Base-by-base conservation (phyloP, 1,140 invertebrate genomes). In the Temnothorax nylanderi region DNA sequence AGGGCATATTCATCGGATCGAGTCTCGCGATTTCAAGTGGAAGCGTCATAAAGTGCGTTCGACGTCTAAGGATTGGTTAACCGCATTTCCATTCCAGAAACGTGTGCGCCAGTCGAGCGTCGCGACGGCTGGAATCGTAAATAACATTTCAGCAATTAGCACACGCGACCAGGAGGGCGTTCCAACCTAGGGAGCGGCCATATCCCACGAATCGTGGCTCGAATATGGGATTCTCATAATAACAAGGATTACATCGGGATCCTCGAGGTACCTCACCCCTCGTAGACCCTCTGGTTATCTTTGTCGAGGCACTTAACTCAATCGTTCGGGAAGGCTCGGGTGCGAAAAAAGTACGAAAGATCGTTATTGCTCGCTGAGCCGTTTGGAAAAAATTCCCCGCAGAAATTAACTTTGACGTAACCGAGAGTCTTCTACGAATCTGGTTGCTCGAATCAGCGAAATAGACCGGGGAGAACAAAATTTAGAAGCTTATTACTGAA, bases 71-170 rank as follows among this genome's bases (percentile, higher is more conserved):
- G 75, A 51, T 87, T 71, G 86, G 90, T 89, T 86, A 84, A 89
- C 91, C 92, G 69, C 92, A 89, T 91, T 88, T 49, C 78, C 89
- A 92, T 92, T 92, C 85, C 5, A 37, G 87, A 80, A 91, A 91
- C 89, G 89, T 90, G 89, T 32, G 89, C 85, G 82, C 54, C 62
- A 11, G 49, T 60, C 60, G 37, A 84, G 87, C 64, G 81, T 77
- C 76, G 78, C 88, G 78, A 85, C 89, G 89, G 86, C 54, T 56
- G 49, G 85, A 69, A 74, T 91, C 93, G 87, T 93, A 93, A 94
- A 94, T 92, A 92, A 93, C 90, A 47, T 80, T 87, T 65, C 71
- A 89, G 90, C 89, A 94, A 94, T 93, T 93, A 93, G 89, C 87
- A 85, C 74, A 77, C 85, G 80, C 72, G 92, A 87, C 75, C 47